These are phyloP conservation scores for Liopterus haemorrhoidalis DNA, from an alignment of 2,888 invertebrate genomes.

Conservation along the genomic window DNA sequence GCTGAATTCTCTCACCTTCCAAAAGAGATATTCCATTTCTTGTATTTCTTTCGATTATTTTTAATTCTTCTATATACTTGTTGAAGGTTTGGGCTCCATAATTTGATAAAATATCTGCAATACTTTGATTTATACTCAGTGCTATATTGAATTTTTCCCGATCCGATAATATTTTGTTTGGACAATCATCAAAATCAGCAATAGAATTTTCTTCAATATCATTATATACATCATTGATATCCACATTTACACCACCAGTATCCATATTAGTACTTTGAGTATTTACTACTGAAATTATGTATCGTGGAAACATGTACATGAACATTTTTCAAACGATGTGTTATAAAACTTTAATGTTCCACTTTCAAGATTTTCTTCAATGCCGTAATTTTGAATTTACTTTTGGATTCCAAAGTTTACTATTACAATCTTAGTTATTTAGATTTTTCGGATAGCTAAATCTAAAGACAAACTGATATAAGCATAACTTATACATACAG, in stretches of 20 bases:
- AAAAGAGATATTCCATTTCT: no score
- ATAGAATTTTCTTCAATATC: slow-evolving; percentile 8
- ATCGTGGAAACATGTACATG: slow-evolving; percentile 11
- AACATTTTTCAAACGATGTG: slow-evolving; percentile 1
- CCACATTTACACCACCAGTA: slow-evolving; percentile 1
- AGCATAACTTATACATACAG: no score
- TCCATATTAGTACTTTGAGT: not conserved
- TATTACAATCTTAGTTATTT: no score
- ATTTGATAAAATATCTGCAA: no score
- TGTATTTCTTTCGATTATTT: no score
- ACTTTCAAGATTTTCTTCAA: slow-evolving; percentile 8
- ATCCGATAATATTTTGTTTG: slow-evolving; percentile 20
- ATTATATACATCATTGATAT: slow-evolving; percentile 17
- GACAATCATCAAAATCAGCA: slow-evolving; percentile 16
- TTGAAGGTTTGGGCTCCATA: no score
- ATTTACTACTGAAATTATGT: slow-evolving; percentile 10
- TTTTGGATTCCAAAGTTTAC: slow-evolving; percentile 10
- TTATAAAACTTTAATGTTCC: slow-evolving; percentile 4
- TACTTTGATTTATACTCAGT: slow-evolving; percentile 19
- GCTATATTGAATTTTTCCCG: slow-evolving; percentile 19
- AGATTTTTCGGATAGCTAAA: no score
- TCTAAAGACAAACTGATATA: no score
- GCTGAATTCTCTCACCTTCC: no score
- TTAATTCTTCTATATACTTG: no score
- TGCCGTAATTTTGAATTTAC: slow-evolving; percentile 2